A percentile compares a stretch with the other conserved stretches of the same genome.
phyloP scores from a whole-genome alignment of 2,888 invertebrate genomes.

The Antheraea assamensis region DNA sequence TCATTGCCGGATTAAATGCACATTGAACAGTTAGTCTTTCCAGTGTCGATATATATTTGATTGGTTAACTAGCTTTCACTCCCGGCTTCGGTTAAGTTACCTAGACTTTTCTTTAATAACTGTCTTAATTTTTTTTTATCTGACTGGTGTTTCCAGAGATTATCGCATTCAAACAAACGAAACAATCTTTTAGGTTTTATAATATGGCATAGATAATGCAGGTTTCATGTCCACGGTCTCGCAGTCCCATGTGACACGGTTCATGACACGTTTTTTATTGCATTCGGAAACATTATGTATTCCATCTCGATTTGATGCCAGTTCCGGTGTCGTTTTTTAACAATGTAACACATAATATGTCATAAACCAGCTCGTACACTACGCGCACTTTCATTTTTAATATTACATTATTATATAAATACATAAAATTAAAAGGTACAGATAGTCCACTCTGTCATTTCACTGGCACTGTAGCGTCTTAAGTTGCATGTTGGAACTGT shows the following conservation, averaged over 20 bases:
- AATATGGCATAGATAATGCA: background rate
- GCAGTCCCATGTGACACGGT: background rate
- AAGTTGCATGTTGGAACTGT: background rate
- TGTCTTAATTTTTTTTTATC: no score
- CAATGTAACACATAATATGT: constrained; percentile 2
- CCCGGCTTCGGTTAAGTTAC: no score
- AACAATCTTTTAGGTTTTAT: background rate
- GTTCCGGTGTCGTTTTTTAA: constrained; percentile 6
- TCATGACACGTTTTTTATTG: constrained; percentile 12
- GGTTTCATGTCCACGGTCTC: background rate
- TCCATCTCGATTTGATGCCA: constrained; percentile 14
- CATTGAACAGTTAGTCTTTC: no score
- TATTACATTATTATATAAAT: background rate
- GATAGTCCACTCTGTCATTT: background rate
- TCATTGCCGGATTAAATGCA: no score
- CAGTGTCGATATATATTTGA: no score
- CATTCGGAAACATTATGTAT: constrained; percentile 19
- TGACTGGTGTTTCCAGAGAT: background rate
- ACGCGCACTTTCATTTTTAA: background rate
- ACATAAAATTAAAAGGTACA: background rate
- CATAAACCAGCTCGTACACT: background rate
- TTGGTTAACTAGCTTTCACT: no score
- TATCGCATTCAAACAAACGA: background rate
- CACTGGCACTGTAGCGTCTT: background rate
- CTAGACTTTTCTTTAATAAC: no score